A percentile compares a stretch with the other conserved stretches of the same genome.
Conservation (phyloP, 2,888 invertebrate species). For the Pantelozetes paolii region DNA sequence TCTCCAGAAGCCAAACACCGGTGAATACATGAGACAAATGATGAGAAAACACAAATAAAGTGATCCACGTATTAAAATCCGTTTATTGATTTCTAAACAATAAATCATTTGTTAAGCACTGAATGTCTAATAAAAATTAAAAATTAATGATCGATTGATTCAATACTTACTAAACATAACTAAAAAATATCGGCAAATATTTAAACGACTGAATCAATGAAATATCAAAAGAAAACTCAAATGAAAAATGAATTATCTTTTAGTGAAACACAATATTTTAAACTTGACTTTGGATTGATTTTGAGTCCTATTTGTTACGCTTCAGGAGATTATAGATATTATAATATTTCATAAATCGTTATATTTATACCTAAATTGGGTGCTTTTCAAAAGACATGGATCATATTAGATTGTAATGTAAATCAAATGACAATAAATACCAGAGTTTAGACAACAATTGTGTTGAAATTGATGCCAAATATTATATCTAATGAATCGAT, state of each 20-base stretch:
- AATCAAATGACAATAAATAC: no score
- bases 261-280: background rate
- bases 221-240: background rate
- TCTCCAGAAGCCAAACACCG: constrained; percentile 11
- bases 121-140: background rate
- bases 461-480: no score
- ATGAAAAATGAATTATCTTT: background rate
- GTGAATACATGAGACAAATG: constrained; percentile 23
- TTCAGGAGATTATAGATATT: background rate
- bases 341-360: no score
- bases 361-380: no score
- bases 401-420: no score
- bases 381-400: no score
- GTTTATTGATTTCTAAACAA: background rate
- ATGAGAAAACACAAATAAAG: constrained; percentile 29
- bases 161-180: background rate
- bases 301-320: constrained; percentile 17
- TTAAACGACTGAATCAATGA: no score
- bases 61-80: background rate
- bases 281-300: background rate
- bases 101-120: background rate
- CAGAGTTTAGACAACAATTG: no score
- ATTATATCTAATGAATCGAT: no score
- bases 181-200: background rate
- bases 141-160: no score